Base-by-base conservation (phyloP, 1,140 invertebrate species). In the Neotoxoptera formosana region DNA sequence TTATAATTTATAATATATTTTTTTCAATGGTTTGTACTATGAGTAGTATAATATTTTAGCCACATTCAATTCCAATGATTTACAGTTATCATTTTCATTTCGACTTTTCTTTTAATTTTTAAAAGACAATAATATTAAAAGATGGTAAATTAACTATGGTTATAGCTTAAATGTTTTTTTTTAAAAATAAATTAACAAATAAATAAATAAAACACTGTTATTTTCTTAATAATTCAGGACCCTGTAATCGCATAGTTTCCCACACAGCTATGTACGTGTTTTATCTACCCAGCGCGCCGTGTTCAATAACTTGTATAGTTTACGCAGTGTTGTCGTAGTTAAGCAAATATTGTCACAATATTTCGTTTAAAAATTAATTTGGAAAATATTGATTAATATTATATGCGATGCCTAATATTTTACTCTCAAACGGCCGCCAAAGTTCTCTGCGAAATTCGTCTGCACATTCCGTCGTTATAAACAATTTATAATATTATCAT, bases 381-480 rank as follows among this genome's bases (percentile, higher is more conserved):
- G 8, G 25, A 7, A 25, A 25, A 9, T 56, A 17, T 17, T 76
- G 60, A n/a, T 76, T 76, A 17, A 76, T 76, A 17, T 76, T n/a
- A 67, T n/a, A 67, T 4, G 30, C 14, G 14, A 67, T 67, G 1
- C 30, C 30, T 67, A n/a, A n/a, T 67, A 67, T 67, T 14, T n/a
- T n/a, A 67, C 30, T 0, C 3, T n/a, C 0, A 14, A 67, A n/a
- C 8, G 60, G 30, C 4, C 3, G 14, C 0, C 3, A n/a, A 30
- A n/a, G 2, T 30, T 8, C 11, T 67, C 30, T n/a, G 11, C 11
- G 6, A 3, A 30, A 67, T n/a, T 67, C 30, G 11, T 67, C 60
- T n/a, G 11, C 30, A 67, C 11, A 14, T n/a, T n/a, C 30, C 30
- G 11, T 67, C 3, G 30, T 14, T 67, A 30, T 67, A 67, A 67